Base-by-base conservation (phyloP, 2,113 vertebrate genomes). In the Hystrix cristata region DNA sequence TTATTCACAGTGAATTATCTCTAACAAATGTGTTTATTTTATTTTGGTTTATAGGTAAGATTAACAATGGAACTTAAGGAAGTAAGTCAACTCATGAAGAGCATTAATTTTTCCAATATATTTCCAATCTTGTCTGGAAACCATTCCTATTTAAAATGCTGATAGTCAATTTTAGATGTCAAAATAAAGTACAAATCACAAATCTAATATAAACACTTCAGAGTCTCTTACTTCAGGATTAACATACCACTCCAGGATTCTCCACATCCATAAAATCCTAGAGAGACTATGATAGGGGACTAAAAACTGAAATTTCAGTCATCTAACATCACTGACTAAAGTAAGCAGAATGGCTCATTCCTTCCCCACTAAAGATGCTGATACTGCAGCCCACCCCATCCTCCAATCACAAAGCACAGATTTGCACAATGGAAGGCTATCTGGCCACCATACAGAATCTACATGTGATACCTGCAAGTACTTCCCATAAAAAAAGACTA, bases 171-270 rank as follows among this genome's bases (percentile, higher is more conserved):
- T 94, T 87, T 79, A 82, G 71, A 97, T 93, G 74, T 95, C 96
- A 97, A 97, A 97, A 91, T 95, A 91, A 96, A 78, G 48, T 64
- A 51, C 46, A 92, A 90, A 94, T 91, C 82, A 97, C 43, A 95
- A 89, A 88, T 79, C 65, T 69, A 90, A 57, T 64, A 55, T 11
- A 82, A 78, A 90, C n/a, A 48, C 62, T 79, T 51, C 46, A 46
- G 57, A 86, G 59, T 93, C 59, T 34, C 87, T 95, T 55, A 93
- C 0, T 87, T 69, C 69, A 84, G 60, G 91, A 67, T 89, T 91
- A 48, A 78, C 10, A 21, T 29, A 43, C 25, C 67, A 74, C 53
- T 48, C 38, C 43, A 95, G 64, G 62, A 95, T 25, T 95, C 43
- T 89, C 31, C 71, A 84, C 90, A 82, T 3, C 21, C 79, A 67